phyloP scores from a whole-genome alignment of 2,113 vertebrate genomes.

The Halichoeres trimaculatus region DNA sequence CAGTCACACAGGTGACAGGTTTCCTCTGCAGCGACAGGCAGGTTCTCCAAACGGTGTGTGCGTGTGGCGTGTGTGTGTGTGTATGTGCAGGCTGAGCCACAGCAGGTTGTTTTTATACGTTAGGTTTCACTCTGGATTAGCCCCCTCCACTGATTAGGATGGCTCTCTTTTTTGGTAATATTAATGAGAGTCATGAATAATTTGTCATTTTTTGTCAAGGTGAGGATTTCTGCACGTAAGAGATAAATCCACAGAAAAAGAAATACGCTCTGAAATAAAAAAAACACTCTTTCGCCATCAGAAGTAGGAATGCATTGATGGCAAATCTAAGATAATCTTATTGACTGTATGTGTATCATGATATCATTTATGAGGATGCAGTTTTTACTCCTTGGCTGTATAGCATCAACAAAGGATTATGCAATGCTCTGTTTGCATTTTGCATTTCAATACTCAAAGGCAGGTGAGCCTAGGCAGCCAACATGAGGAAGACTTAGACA shows the following conservation, averaged over 20 bases:
- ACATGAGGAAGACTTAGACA: background rate
- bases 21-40: constrained; percentile 37
- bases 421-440: background rate
- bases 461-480: background rate
- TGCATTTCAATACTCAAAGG: background rate
- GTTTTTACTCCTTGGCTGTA: background rate
- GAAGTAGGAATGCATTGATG: constrained; percentile 75
- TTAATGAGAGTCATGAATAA: constrained; percentile 60
- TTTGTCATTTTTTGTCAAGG: constrained; percentile 76
- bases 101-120: constrained; percentile 39
- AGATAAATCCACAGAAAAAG: constrained; percentile 80
- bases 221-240: constrained; percentile 83
- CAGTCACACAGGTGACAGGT: constrained; percentile 52
- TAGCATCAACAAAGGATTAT: too few species aligned
- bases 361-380: constrained; percentile 15
- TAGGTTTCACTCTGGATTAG: constrained; percentile 47
- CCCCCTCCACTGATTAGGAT: constrained; percentile 25
- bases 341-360: constrained; percentile 32
- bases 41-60: constrained; percentile 5
- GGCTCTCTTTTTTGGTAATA: constrained; percentile 42
- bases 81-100: constrained; percentile 8
- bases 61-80: background rate
- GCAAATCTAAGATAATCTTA: constrained; percentile 49
- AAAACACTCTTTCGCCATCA: constrained; percentile 82
- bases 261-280: constrained; percentile 36